Evolutionary conservation across 1,140 invertebrate genomes (phyloP).

Genomic region (Leptinotarsa lineolata): DNA sequence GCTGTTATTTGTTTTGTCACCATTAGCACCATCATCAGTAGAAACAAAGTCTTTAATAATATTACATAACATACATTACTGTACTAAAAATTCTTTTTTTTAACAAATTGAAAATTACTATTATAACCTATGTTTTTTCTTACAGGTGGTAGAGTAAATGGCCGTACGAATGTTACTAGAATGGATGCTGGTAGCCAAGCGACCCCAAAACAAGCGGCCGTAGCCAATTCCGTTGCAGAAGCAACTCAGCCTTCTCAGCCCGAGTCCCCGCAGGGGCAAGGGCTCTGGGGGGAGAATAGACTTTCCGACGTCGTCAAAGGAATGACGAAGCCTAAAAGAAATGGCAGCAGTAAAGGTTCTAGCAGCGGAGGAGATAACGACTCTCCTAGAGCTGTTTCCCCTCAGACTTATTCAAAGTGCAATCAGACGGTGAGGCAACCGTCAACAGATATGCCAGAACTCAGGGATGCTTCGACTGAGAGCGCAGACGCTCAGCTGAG

Average conservation of each 20-base stretch:
- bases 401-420: constrained; percentile 33
- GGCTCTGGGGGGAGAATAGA: constrained; percentile 60
- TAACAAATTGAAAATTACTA: too few relatives aligned
- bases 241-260: not conserved
- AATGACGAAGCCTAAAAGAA: constrained; percentile 63
- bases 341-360: constrained; percentile 30
- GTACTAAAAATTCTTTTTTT: too few relatives aligned
- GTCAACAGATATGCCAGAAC: constrained; percentile 40
- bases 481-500: constrained; percentile 56
- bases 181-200: constrained; percentile 38
- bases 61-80: too few relatives aligned
- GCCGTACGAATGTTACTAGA: constrained; percentile 22
- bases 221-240: not conserved
- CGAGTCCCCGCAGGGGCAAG: not conserved
- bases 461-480: constrained; percentile 57
- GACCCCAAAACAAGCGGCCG: constrained; percentile 27
- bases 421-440: constrained; percentile 28
- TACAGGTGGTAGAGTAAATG: not conserved
- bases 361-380: constrained; percentile 37
- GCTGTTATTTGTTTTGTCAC: too few relatives aligned
- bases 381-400: constrained; percentile 44
- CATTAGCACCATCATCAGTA: too few relatives aligned
- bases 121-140: not conserved
- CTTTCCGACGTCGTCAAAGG: constrained; percentile 83
- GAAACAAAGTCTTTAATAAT: too few relatives aligned